Evolutionary conservation across 2,113 vertebrate genomes (phyloP).

Genomic region (Ochotona curzoniae): DNA sequence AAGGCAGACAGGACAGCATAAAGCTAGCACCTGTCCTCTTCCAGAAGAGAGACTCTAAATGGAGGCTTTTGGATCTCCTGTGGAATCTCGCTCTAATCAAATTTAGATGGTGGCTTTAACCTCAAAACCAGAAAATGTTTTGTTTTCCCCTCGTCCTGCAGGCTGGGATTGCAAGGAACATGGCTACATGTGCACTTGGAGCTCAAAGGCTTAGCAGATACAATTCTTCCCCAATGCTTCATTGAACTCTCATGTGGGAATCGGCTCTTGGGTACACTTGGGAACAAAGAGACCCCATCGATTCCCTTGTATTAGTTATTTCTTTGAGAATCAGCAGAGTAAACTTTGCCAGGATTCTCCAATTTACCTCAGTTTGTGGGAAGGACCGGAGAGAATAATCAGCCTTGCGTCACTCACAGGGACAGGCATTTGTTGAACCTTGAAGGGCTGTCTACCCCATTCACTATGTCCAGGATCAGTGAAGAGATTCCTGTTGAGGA

Average conservation of each 20-base stretch:
- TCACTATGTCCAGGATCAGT: background rate
- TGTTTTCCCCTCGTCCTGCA: background rate
- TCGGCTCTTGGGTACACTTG: background rate
- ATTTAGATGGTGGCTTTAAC: background rate
- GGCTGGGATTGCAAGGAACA: background rate
- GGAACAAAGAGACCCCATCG: background rate
- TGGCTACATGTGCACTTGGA: background rate
- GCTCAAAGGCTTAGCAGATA: background rate
- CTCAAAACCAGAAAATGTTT: accelerated
- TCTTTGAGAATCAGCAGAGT: background rate
- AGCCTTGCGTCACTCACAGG: background rate
- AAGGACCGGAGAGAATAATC: background rate
- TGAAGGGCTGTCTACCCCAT: accelerated
- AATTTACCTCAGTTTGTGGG: background rate
- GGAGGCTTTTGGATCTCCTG: background rate
- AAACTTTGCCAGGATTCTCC: background rate
- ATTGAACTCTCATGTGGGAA: background rate
- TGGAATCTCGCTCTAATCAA: background rate
- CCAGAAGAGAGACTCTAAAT: background rate
- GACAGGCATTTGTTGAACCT: background rate
- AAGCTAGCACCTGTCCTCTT: no score
- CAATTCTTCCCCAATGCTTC: background rate
- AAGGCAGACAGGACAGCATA: background rate
- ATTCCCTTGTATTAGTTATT: background rate
- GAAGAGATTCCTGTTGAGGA: background rate